Evolutionary conservation across 2,888 invertebrate genomes (phyloP).

Genomic region (Drosophila phalerata): DNA sequence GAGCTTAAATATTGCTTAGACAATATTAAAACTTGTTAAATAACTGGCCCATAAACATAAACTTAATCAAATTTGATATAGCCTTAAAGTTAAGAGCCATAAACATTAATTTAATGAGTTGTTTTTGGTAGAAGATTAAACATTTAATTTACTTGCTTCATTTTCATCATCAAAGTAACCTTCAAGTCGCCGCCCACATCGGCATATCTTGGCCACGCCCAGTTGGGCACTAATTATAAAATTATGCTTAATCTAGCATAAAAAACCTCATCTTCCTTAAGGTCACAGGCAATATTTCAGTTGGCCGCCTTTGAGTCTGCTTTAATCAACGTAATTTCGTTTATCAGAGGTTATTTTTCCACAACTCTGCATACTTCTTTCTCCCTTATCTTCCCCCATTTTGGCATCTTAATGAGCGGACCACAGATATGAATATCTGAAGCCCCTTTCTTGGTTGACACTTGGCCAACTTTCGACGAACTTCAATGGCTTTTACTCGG

Average conservation of each 20-base stretch:
- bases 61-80: not conserved
- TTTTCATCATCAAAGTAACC: constrained; percentile 17
- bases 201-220: constrained; percentile 21
- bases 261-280: constrained; percentile 39
- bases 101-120: constrained; percentile 30
- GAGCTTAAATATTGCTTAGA: not conserved
- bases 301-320: constrained; percentile 54
- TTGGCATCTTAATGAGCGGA: constrained; percentile 36
- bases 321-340: constrained; percentile 61
- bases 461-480: constrained; percentile 17
- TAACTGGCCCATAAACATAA: constrained; percentile 6
- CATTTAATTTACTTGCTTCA: constrained; percentile 28
- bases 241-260: constrained; percentile 75
- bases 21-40: constrained; percentile 2
- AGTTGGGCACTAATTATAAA: constrained; percentile 64
- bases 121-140: constrained; percentile 3
- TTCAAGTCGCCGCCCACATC: constrained; percentile 20
- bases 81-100: constrained; percentile 23
- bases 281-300: constrained; percentile 66
- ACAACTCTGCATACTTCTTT: not conserved
- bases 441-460: constrained; percentile 20
- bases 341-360: constrained; percentile 35
- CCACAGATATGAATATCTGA: constrained; percentile 16
- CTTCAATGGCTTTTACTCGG: constrained; percentile 29
- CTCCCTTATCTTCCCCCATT: not conserved